A percentile compares a stretch with the other conserved stretches of the same genome.
Evolutionary conservation across 2,797 vertebrate genomes (phyloP).

Genomic region (Cetoscarus ocellatus): DNA sequence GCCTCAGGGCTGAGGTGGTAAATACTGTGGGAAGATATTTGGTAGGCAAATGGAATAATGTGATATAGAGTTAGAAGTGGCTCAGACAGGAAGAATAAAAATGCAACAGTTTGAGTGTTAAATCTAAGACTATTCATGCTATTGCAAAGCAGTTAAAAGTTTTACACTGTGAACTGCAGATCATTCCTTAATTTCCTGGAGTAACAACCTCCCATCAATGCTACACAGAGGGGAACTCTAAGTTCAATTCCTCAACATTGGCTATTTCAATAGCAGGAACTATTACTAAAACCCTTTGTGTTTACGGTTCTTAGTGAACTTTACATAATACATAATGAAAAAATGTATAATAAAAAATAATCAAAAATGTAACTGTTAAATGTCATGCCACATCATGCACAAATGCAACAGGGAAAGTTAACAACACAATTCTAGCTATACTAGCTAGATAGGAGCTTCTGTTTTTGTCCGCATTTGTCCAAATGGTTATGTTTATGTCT

Average conservation of each 20-base stretch:
- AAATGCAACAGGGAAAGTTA: too few species aligned
- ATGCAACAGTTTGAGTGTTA: too few species aligned
- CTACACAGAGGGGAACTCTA: background rate
- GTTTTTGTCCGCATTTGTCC: too few species aligned
- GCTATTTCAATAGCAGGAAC: background rate
- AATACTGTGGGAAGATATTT: slow-evolving; percentile 60
- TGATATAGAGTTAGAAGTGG: background rate
- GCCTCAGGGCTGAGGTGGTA: slow-evolving; percentile 33
- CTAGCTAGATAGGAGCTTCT: too few species aligned
- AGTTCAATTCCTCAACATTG: background rate
- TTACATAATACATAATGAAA: background rate
- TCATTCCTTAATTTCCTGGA: background rate
- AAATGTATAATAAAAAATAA: too few species aligned
- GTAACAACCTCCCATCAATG: slow-evolving; percentile 1
- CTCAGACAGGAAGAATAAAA: background rate
- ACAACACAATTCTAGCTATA: background rate
- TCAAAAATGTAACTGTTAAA: too few species aligned
- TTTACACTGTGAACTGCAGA: background rate
- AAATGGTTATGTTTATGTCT: too few species aligned
- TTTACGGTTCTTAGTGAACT: background rate
- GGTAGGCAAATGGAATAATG: slow-evolving; percentile 65
- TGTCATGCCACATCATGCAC: too few species aligned
- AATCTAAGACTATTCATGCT: background rate
- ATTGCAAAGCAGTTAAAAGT: background rate
- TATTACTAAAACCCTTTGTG: background rate